phyloP scores from a whole-genome alignment of 2,113 vertebrate species.

The Electrona antarctica region DNA sequence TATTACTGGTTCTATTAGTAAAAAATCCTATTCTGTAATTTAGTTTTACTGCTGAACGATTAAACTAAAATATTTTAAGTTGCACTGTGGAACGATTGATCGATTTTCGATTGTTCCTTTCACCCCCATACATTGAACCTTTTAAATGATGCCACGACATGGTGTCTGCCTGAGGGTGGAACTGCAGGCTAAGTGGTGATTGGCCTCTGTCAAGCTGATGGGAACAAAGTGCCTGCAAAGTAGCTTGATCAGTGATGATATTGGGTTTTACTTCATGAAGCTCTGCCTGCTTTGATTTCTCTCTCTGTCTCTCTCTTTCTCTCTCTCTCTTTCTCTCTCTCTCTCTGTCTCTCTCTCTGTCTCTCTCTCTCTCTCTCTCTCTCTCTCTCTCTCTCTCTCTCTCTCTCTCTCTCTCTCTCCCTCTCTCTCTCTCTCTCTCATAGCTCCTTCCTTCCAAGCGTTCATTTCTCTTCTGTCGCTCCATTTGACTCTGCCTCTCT shows the following conservation, averaged over 20 bases:
- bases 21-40: too few relatives aligned
- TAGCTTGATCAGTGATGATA: slow-evolving; percentile 35
- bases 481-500: slow-evolving; percentile 67
- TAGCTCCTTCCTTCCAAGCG: slow-evolving; percentile 48
- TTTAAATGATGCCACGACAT: too few relatives aligned
- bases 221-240: slow-evolving; percentile 28
- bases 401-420: slow-evolving; percentile 26
- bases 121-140: too few relatives aligned
- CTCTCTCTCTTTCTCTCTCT: slow-evolving; percentile 16
- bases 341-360: slow-evolving; percentile 32
- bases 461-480: slow-evolving; percentile 49
- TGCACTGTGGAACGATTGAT: too few relatives aligned
- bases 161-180: neutral
- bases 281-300: neutral
- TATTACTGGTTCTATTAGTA: too few relatives aligned
- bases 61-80: too few relatives aligned
- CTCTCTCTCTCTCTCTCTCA: slow-evolving; percentile 28
- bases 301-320: slow-evolving; percentile 5
- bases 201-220: neutral
- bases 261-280: slow-evolving; percentile 10
- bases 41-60: too few relatives aligned
- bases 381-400: slow-evolving; percentile 5
- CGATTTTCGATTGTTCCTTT: too few relatives aligned
- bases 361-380: slow-evolving; percentile 5
- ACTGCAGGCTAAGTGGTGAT: slow-evolving; percentile 16